Base-by-base conservation (phyloP, 1,140 invertebrate species). In the Teleopsis dalmanni region DNA sequence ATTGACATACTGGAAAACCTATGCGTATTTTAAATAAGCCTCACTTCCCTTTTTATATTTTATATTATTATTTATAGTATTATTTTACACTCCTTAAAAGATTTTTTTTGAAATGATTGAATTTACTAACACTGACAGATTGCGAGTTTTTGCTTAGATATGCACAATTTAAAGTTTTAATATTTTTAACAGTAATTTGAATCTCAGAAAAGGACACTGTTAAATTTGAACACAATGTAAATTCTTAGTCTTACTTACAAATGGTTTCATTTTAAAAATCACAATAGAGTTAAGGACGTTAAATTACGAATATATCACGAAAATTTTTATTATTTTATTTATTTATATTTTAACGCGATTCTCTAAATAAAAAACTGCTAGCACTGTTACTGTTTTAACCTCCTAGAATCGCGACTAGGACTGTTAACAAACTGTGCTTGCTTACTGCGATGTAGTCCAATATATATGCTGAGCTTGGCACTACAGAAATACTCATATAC, bases 331-430 rank as follows among this genome's bases (percentile, higher is more conserved):
- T 8, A n/a, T n/a, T n/a, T n/a, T n/a, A n/a, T n/a, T n/a, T n/a
- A n/a, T n/a, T n/a, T n/a, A n/a, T n/a, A n/a, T n/a, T n/a, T n/a
- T n/a, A n/a, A n/a, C n/a, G n/a, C n/a, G n/a, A n/a, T n/a, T n/a
- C n/a, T n/a, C n/a, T 18, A 19, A 19, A 6, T 43, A 1, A 19
- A 10, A 19, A 19, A 8, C 29, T 65, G 48, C 48, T 50, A 56
- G 56, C 42, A 55, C 59, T 60, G 47, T 63, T n/a, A n/a, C n/a
- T 65, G 56, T 61, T 62, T 66, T 56, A 69, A 69, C 65, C 65
- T 69, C 65, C 65, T 69, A 69, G 65, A 69, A 69, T 60, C 60
- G 54, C 60, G 65, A 69, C 65, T 69, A 69, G 65, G 65, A 69
- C 65, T 69, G 65, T 69, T 68, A 68, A 66, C 65, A 56, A 69